Base-by-base conservation (phyloP, 1,140 invertebrate species). In the Drosophila prosaltans region DNA sequence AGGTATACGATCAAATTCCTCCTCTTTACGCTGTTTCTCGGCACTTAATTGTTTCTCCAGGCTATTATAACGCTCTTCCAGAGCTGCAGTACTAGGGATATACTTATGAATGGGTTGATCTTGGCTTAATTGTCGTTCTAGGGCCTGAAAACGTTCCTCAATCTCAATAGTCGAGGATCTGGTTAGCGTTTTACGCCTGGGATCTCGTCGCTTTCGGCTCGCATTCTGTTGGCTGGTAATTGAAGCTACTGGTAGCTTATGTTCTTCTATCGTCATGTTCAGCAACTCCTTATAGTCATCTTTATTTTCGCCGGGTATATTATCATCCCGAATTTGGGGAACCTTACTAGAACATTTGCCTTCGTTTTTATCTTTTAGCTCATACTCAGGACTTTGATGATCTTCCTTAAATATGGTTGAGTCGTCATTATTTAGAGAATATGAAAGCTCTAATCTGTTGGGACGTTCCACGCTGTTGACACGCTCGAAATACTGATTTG, bases 401-500 rank as follows among this genome's bases (percentile, higher is more conserved):
- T 51, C 16, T 8, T 21, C 45, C 2, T 21, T 48, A 8, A 24
- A 48, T 1, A 48, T 48, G 7, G 7, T 9, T 2, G 45, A 48
- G 45, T 48, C 54, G 2, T 91, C 90, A n/a, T 80, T 74, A 71
- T 78, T 91, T 3, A 92, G 57, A n/a, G 86, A 92, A 59, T 88
- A 89, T 10, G 86, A 71, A 0, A 91, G 61, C 24, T 90, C 90
- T 26, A 92, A 54, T n/a, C 78, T 73, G 1, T 61, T 91, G 1
- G 91, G 90, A 10, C 91, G 82, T 41, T 92, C 91, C 11, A 80
- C 80, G 24, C 84, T 85, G 36, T 92, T 92, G n/a, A 92, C 82
- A 0, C 91, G 72, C 60, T 92, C 92, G 59, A 92, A 92, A 76
- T 92, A 92, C 62, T 92, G 73, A 80, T 92, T 92, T 16, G 90